Base-by-base conservation (phyloP, 1,140 invertebrate genomes). In the Goniozus legneri region DNA sequence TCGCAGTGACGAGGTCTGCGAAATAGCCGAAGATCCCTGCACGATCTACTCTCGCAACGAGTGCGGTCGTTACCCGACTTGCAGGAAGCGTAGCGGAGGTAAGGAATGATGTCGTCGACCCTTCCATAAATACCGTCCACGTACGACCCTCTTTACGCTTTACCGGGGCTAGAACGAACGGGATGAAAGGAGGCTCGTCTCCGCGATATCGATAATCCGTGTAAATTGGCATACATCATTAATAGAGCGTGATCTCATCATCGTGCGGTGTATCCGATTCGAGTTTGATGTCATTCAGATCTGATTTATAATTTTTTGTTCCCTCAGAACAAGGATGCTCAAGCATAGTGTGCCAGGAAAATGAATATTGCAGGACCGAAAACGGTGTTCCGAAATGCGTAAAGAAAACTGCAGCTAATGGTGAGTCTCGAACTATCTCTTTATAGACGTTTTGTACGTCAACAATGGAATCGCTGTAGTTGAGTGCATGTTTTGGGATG, bases 1-100 rank as follows among this genome's bases (percentile, higher is more conserved):
- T 59, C 69, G 80, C 18, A 84, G 80, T 56, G 84, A 76, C 50
- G 81, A 89, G 71, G 77, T 79, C 43, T 88, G 86, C 63, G 79
- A 87, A n/a, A 80, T 89, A 64, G 81, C 77, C 14, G 82, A 84
- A 52, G 85, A 88, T 58, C 83, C 84, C 2, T 88, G 86, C 64
- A 75, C 77, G 3, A 77, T 73, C 50, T 69, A 72, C 36, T 66
- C 71, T 22, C 65, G 72, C 21, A 72, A 78, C 36, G 74, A 81
- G 40, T 86, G 84, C 40, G 84, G 84, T 33, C 76, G 68, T 31
- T 86, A 84, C 64, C 84, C 84, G 18, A 86, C 82, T 18, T 86
- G 84, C 56, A 78, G 79, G 77, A 73, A 79, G 41, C 44, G 47
- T 22, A 40, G 38, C 21, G 60, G 54, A 53, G 68, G 69, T 72